Base-by-base conservation (phyloP, 2,888 invertebrate species). In the Lathronympha strigana region DNA sequence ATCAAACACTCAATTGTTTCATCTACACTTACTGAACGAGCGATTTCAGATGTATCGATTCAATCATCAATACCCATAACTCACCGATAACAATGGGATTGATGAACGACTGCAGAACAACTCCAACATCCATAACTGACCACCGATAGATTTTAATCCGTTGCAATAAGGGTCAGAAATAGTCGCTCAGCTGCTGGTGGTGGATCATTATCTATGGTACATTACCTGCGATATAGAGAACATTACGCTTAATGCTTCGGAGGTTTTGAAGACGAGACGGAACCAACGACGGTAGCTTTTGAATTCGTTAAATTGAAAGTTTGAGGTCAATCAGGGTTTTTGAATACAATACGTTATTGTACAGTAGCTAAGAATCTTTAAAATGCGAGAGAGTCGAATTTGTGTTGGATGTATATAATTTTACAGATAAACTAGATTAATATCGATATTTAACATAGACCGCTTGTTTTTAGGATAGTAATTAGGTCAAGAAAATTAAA, bases 191-290 rank as follows among this genome's bases (percentile, higher is more conserved):
- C n/a, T n/a, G n/a, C n/a, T n/a, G 53, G 47, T 28, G 47, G 47
- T 28, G 2, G 21, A 13, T 13, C 60, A 60, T 58, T 53, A 60
- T 66, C 54, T 54, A 61, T 54, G 60, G 60, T 54, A 54, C 66
- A 61, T 54, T 66, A 66, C 60, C 4, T 23, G n/a, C 31, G 23
- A 33, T 54, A 47, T 60, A 60, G 53, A 28, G 66, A 45, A 66
- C 53, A 54, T 61, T 36, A 54, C 47, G 23, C 61, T 53, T 61
- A 49, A 66, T 61, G 66, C 60, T 61, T 21, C 53, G 54, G 61
- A 54, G 61, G 19, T 61, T 66, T 66, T 66, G 49, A 21, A 38
- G 47, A 15, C 4, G 23, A 21, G 43, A 28, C 47, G 60, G 36
- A 54, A 54, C 51, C 28, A 36, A 11, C 19, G 38, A 9, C 13